Conservation (phyloP, 2,797 vertebrate species). For the Eidolon dupreanum region DNA sequence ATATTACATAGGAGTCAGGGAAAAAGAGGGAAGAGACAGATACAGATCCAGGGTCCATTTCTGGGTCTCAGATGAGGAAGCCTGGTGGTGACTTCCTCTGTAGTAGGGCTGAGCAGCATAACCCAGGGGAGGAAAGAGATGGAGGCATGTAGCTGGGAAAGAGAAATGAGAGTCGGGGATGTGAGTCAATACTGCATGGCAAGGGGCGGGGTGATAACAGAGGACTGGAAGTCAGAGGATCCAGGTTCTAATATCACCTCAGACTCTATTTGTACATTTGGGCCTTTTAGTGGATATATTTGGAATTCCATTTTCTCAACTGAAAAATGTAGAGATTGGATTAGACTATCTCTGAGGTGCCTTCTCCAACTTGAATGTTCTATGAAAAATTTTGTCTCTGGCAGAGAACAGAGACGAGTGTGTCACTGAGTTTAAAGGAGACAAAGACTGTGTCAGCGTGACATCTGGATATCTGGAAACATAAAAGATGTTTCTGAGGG, state of each 20-base stretch:
- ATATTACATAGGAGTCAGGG: neutral
- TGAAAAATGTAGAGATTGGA: neutral
- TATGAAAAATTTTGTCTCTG: constrained; percentile 42
- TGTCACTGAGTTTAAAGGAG: constrained; percentile 31
- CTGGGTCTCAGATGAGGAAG: neutral
- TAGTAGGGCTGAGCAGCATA: neutral
- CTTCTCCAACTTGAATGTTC: neutral
- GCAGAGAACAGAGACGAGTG: neutral
- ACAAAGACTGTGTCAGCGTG: constrained; percentile 11
- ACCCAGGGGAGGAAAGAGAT: neutral
- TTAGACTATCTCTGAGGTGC: neutral
- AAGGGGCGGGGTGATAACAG: neutral
- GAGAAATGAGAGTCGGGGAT: neutral
- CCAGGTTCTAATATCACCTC: neutral
- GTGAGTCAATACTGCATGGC: neutral
- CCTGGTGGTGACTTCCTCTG: neutral
- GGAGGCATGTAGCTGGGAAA: neutral
- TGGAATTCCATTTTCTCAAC: neutral
- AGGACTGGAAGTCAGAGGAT: neutral
- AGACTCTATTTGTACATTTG: neutral
- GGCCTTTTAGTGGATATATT: neutral
- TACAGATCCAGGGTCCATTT: neutral
- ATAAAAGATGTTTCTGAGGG: constrained; percentile 31
- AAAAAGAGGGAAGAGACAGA: neutral
- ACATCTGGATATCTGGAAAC: neutral